A percentile compares a stretch with the other conserved stretches of the same genome.
Evolutionary conservation across 2,888 invertebrate species (phyloP).

Genomic region (Synergus laeviventris): DNA sequence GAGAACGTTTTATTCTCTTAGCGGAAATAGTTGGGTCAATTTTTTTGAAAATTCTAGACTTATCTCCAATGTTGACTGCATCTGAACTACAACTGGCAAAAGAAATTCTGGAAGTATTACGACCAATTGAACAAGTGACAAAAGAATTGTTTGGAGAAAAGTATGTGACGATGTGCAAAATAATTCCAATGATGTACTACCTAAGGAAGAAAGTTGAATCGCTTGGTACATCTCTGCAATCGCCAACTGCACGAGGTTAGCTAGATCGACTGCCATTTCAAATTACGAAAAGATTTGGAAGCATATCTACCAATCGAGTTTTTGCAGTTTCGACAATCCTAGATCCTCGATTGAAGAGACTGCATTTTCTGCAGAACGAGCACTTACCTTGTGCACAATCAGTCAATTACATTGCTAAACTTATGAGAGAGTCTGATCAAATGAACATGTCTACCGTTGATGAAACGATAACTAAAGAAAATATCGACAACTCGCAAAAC

Average conservation of each 20-base stretch:
- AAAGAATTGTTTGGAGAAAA: background rate
- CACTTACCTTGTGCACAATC: slow-evolving; percentile 10
- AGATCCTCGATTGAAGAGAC: slow-evolving; percentile 44
- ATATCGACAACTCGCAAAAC: background rate
- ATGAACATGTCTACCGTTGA: slow-evolving; percentile 18
- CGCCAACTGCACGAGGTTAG: slow-evolving; percentile 40
- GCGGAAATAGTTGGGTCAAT: background rate
- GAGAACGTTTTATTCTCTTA: background rate
- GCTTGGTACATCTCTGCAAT: too few relatives aligned
- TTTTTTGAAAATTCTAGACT: background rate
- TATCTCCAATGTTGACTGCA: background rate
- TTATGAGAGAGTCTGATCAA: slow-evolving; percentile 38
- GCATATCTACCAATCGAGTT: slow-evolving; percentile 21
- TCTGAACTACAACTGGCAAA: background rate
- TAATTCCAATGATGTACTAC: too few relatives aligned
- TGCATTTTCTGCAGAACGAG: slow-evolving; percentile 41
- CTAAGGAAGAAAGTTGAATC: too few relatives aligned
- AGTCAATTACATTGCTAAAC: slow-evolving; percentile 41
- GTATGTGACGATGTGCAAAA: too few relatives aligned
- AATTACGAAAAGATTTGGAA: slow-evolving; percentile 44
- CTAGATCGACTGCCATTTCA: slow-evolving; percentile 3
- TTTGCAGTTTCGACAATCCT: slow-evolving; percentile 32
- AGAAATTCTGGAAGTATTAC: background rate
- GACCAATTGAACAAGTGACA: background rate
- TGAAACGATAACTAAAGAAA: background rate